phyloP scores from a whole-genome alignment of 1,140 invertebrate genomes.

The Drosophila dunni region DNA sequence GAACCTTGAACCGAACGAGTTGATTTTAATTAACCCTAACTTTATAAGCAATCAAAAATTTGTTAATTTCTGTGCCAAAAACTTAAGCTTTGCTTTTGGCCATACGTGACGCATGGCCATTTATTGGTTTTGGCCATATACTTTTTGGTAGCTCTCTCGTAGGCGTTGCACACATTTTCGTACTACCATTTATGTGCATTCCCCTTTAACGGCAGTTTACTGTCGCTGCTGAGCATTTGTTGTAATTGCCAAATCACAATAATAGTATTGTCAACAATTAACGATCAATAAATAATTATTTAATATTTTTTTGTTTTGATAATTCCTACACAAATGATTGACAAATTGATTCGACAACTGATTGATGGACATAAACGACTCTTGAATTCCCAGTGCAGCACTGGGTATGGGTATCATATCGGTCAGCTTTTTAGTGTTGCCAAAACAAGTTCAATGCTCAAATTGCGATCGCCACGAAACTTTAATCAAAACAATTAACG shows the following conservation, averaged over 20 bases:
- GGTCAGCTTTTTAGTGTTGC: conserved; percentile 29
- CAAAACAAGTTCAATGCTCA: conserved; percentile 45
- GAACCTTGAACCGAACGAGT: neutral
- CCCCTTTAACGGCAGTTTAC: conserved; percentile 30
- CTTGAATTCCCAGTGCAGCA: conserved; percentile 1
- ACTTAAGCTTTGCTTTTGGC: conserved; percentile 29
- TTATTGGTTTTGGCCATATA: conserved; percentile 56
- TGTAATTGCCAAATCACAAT: conserved; percentile 39
- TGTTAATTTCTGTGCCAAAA: neutral
- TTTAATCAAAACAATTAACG: conserved; percentile 75
- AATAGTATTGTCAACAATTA: conserved; percentile 64
- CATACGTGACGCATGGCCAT: conserved; percentile 55
- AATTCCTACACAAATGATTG: conserved; percentile 44
- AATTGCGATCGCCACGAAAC: conserved; percentile 25
- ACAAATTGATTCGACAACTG: conserved; percentile 51
- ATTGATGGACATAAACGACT: conserved; percentile 18
- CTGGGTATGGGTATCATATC: conserved; percentile 21
- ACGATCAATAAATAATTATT: conserved; percentile 70
- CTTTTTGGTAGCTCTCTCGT: conserved; percentile 46
- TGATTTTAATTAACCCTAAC: neutral
- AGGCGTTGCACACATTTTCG: conserved; percentile 59
- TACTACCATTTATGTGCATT: conserved; percentile 38
- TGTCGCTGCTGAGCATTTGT: neutral
- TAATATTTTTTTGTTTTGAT: conserved; percentile 59
- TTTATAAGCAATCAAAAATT: neutral